These are phyloP conservation scores for Prolemur simus DNA, from an alignment of 2,113 vertebrate species.

Conservation along the genomic window DNA sequence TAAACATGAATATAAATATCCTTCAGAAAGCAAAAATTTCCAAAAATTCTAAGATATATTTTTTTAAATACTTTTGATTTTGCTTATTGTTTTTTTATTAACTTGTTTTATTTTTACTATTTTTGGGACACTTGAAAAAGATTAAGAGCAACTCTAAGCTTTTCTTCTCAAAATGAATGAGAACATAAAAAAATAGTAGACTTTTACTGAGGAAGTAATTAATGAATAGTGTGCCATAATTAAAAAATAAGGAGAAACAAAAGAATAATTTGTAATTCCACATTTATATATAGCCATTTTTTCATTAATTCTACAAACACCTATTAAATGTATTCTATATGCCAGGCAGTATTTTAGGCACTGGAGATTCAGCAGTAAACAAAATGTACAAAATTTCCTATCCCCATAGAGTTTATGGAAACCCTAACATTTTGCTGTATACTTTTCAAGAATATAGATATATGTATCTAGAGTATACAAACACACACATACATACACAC, in stretches of 20 bases:
- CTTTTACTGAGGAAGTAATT: background rate
- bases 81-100: background rate
- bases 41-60: background rate
- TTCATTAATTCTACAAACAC: background rate
- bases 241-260: background rate
- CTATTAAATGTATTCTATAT: background rate
- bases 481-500: background rate
- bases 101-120: background rate
- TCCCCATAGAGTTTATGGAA: background rate
- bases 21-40: constrained; percentile 13
- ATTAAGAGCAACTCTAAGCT: background rate
- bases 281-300: background rate
- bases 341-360: background rate
- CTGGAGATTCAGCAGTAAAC: background rate
- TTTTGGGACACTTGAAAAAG: background rate
- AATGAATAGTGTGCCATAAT: background rate
- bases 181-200: background rate
- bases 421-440: background rate
- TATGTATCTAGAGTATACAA: background rate
- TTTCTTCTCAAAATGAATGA: constrained; percentile 4
- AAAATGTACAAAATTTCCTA: background rate
- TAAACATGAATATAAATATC: background rate
- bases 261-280: background rate
- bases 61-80: background rate
- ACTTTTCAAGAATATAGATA: background rate